Evolutionary conservation across 2,113 vertebrate genomes (phyloP).

Genomic region (Thomomys bottae): DNA sequence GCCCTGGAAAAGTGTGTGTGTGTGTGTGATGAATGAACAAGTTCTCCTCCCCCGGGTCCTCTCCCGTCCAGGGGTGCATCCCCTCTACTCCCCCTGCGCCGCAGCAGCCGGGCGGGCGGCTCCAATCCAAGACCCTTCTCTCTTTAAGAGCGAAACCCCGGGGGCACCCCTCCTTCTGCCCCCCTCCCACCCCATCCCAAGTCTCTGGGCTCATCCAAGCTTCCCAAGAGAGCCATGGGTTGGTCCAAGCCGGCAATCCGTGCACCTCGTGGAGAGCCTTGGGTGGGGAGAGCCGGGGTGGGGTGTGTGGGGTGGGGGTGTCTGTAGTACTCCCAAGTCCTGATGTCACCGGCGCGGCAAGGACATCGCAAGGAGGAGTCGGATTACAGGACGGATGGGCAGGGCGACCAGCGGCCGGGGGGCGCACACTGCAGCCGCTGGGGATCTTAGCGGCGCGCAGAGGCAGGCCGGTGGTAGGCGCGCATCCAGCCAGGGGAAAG

Average conservation of each 20-base stretch:
- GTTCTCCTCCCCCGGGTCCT: not conserved
- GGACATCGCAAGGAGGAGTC: slow-evolving; percentile 92
- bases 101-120: not conserved
- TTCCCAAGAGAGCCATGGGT: slow-evolving; percentile 67
- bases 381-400: slow-evolving; percentile 91
- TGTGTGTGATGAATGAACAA: slow-evolving; percentile 40
- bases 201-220: slow-evolving; percentile 55
- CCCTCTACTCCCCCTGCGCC: not conserved
- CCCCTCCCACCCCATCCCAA: slow-evolving; percentile 47
- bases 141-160: slow-evolving; percentile 42
- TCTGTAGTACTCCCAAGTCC: slow-evolving; percentile 86
- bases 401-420: slow-evolving; percentile 86
- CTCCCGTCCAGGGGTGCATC: not conserved
- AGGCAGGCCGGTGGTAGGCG: slow-evolving; percentile 79
- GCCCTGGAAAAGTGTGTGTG: slow-evolving; percentile 17
- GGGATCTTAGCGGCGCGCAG: slow-evolving; percentile 80
- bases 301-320: slow-evolving; percentile 68
- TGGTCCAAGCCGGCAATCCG: slow-evolving; percentile 65
- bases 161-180: slow-evolving; percentile 58
- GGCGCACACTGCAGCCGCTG: slow-evolving; percentile 85
- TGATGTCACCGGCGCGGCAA: slow-evolving; percentile 90
- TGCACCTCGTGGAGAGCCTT: slow-evolving; percentile 58
- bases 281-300: slow-evolving; percentile 52
- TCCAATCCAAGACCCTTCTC: slow-evolving; percentile 40
- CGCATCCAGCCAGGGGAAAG: slow-evolving; percentile 81